These are phyloP conservation scores for Thomomys bottae DNA, from an alignment of 2,113 vertebrate species.

Conservation along the genomic window DNA sequence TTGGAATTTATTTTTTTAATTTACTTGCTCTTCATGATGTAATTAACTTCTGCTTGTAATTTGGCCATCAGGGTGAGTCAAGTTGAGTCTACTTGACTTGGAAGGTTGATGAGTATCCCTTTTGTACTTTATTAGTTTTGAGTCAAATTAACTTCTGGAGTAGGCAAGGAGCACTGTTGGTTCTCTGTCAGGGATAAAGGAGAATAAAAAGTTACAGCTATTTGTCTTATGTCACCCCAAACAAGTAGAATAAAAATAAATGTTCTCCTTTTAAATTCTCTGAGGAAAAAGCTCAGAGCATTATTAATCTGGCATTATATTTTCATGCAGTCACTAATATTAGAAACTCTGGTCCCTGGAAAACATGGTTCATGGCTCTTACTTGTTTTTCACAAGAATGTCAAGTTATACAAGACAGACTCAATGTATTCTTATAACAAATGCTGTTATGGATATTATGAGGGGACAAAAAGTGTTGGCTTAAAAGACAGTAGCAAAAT, in stretches of 20 bases:
- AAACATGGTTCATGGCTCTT: not conserved
- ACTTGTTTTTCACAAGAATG: not conserved
- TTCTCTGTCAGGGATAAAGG: slow-evolving; percentile 15
- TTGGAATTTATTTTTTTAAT: slow-evolving; percentile 17
- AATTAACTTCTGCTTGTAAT: not conserved
- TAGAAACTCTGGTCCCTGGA: slow-evolving; percentile 42
- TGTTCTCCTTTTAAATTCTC: slow-evolving; percentile 70
- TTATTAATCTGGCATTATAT: slow-evolving; percentile 53
- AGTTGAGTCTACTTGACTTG: not conserved
- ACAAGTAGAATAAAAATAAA: slow-evolving; percentile 73
- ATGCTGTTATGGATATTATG: not conserved
- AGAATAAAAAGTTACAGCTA: slow-evolving; percentile 48
- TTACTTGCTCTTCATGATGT: not conserved
- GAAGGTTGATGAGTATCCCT: not conserved
- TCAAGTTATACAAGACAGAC: not conserved
- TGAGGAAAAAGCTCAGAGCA: slow-evolving; percentile 50
- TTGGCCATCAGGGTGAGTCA: not conserved
- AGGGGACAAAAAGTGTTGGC: not conserved
- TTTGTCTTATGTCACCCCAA: slow-evolving; percentile 53
- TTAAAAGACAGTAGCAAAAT: not conserved
- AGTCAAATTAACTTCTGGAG: slow-evolving; percentile 41
- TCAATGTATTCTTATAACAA: not conserved
- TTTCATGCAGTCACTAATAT: slow-evolving; percentile 27
- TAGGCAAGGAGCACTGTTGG: not conserved
- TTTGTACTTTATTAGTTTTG: slow-evolving; percentile 47